A percentile compares a stretch with the other conserved stretches of the same genome.
Evolutionary conservation across 2,113 vertebrate species (phyloP).

Genomic region (Erythrocebus patas): DNA sequence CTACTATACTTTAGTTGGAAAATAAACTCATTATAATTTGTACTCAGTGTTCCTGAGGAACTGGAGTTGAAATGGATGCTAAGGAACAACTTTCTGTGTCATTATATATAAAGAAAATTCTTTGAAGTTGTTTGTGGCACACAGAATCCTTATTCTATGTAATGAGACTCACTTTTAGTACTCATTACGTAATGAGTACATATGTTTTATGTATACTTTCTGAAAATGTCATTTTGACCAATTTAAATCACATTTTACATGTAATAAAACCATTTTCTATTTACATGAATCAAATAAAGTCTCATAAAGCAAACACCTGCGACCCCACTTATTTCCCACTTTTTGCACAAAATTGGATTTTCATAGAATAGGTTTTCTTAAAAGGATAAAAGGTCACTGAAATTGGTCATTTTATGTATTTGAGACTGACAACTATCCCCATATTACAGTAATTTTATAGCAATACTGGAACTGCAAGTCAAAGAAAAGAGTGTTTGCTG

Average conservation of each 20-base stretch:
- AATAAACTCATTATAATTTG: not conserved
- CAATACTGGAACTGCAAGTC: not conserved
- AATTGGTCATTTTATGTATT: not conserved
- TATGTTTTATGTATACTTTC: not conserved
- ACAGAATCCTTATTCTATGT: not conserved
- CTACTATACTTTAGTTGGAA: not conserved
- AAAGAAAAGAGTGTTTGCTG: not conserved
- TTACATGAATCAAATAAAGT: no score
- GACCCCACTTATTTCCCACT: not conserved
- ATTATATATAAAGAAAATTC: not conserved
- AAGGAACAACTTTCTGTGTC: not conserved
- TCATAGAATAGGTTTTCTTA: conserved; percentile 12
- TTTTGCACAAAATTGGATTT: not conserved
- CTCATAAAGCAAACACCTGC: no score
- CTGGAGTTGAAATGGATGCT: not conserved
- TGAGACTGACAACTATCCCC: not conserved
- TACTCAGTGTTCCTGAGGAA: not conserved
- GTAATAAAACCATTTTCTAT: no score
- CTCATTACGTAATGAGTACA: no score
- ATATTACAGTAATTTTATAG: not conserved
- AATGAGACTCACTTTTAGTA: not conserved
- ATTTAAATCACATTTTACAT: not conserved
- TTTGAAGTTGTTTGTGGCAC: not conserved
- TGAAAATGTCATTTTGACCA: not conserved
- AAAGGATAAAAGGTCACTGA: not conserved